Evolutionary conservation across 2,113 vertebrate genomes (phyloP).

Genomic region (Micronycteris hirsuta): DNA sequence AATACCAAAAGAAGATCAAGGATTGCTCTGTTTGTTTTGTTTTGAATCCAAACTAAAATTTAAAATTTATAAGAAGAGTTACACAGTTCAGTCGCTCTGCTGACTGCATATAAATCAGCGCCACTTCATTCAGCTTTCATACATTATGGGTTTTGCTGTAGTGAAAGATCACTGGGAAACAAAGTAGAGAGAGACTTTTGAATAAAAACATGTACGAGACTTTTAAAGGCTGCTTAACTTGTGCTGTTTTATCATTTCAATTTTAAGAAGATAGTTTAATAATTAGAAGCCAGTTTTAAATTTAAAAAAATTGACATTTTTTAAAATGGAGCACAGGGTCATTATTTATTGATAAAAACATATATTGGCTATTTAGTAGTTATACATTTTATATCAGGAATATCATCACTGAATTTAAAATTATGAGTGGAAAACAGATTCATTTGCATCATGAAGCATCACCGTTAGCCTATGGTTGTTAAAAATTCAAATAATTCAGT

Average conservation of each 20-base stretch:
- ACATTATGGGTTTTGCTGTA: not conserved
- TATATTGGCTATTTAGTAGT: not conserved
- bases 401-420: not conserved
- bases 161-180: not conserved
- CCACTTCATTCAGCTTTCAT: not conserved
- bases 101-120: conserved; percentile 34
- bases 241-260: not conserved
- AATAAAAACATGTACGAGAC: not conserved
- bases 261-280: not conserved
- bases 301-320: not conserved
- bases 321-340: not conserved
- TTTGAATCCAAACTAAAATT: conserved; percentile 57
- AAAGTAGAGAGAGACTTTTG: not conserved
- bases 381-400: not conserved
- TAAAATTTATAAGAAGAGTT: conserved; percentile 62
- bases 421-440: not conserved
- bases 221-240: not conserved
- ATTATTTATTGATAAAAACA: not conserved
- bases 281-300: not conserved
- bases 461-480: not conserved
- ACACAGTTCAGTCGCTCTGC: not conserved
- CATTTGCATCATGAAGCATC: not conserved
- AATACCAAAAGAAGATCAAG: conserved; percentile 41
- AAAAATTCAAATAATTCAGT: not conserved
- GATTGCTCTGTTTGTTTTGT: conserved; percentile 33